Conservation (phyloP, 2,113 vertebrate genomes). For the Pelecanoides urinatrix region DNA sequence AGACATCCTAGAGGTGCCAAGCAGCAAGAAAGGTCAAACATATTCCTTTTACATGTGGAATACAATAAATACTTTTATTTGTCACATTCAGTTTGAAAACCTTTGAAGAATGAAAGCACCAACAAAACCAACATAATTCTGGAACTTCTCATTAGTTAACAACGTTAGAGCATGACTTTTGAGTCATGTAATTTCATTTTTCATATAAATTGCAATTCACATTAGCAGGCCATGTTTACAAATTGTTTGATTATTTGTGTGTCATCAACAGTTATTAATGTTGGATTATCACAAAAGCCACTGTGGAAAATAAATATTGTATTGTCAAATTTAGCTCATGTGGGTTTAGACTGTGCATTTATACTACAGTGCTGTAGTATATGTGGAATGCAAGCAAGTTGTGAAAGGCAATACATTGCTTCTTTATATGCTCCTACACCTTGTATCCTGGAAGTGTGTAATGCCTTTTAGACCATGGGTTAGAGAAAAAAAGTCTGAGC, state of each 20-base stretch:
- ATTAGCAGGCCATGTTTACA: not conserved
- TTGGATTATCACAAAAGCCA: not conserved
- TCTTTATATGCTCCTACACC: not conserved
- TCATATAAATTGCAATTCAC: rapidly evolving
- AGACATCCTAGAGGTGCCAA: not conserved
- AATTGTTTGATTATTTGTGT: not conserved
- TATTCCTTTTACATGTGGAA: not conserved
- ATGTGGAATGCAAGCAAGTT: not conserved
- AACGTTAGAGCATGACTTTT: not conserved
- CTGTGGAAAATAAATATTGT: not conserved
- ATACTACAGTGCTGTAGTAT: not conserved
- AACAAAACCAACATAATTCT: not conserved
- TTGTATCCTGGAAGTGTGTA: not conserved
- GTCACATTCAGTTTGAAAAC: not conserved
- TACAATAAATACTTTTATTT: not conserved
- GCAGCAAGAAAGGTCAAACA: not conserved
- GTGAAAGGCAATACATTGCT: not conserved
- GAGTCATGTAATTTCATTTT: not conserved
- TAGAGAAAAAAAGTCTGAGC: not conserved
- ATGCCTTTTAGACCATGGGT: not conserved
- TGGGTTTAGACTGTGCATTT: not conserved
- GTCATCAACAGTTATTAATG: not conserved
- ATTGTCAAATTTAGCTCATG: not conserved
- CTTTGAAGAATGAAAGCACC: not conserved
- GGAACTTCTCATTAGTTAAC: not conserved